Conservation (phyloP, 1,140 invertebrate genomes). For the Cydia splendana region DNA sequence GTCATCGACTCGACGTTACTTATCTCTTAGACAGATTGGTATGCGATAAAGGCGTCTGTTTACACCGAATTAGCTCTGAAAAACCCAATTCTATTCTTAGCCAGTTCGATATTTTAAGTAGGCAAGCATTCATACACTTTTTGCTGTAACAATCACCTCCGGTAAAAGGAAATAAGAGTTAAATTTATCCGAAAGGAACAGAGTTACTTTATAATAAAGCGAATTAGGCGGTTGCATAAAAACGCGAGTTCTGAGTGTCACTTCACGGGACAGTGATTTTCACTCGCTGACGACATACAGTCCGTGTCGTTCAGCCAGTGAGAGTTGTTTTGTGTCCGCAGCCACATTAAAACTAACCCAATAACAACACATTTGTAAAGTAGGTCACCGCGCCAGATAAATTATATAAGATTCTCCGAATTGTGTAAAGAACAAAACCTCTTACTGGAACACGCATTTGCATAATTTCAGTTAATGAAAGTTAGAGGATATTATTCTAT, state of each 20-base stretch:
- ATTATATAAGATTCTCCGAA: slow-evolving; percentile 29
- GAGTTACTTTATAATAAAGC: slow-evolving; percentile 5
- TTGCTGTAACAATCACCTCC: slow-evolving; percentile 30
- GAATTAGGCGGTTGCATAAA: slow-evolving; percentile 26
- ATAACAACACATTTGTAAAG: slow-evolving; percentile 27
- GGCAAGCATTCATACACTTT: background rate
- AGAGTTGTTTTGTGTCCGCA: slow-evolving; percentile 22
- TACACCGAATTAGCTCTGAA: background rate
- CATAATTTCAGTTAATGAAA: slow-evolving; percentile 31
- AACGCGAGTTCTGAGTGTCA: slow-evolving; percentile 30
- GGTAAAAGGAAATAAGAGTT: slow-evolving; percentile 23
- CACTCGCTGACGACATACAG: slow-evolving; percentile 16
- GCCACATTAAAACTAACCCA: slow-evolving; percentile 22
- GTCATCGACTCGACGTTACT: background rate
- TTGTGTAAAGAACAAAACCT: slow-evolving; percentile 25
- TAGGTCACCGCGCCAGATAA: slow-evolving; percentile 27
- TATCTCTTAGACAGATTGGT: background rate
- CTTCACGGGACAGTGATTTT: slow-evolving; percentile 30
- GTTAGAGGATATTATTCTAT: slow-evolving; percentile 23
- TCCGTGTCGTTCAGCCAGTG: slow-evolving; percentile 13
- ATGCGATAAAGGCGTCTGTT: background rate
- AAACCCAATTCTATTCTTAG: slow-evolving; percentile 19
- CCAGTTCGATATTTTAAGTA: background rate
- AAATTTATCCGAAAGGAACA: slow-evolving; percentile 27
- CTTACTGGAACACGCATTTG: slow-evolving; percentile 26